A percentile compares a stretch with the other conserved stretches of the same genome.
phyloP scores from a whole-genome alignment of 2,113 vertebrate species.

The Lepisosteus oculatus region DNA sequence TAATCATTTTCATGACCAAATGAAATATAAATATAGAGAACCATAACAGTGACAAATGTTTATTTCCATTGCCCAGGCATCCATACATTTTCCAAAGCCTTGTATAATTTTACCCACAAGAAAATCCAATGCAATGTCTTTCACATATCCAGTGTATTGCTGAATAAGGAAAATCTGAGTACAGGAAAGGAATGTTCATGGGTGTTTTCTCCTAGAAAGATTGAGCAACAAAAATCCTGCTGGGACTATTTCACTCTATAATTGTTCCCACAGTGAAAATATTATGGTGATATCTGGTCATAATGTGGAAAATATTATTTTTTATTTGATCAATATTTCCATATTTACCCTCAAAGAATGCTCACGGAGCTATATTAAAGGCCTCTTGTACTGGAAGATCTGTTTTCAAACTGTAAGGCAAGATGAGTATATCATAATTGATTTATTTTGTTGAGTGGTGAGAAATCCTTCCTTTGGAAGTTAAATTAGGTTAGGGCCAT shows the following conservation, averaged over 20 bases:
- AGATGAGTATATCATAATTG: conserved; percentile 58
- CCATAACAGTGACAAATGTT: too few relatives aligned
- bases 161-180: conserved; percentile 36
- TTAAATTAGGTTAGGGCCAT: conserved; percentile 46
- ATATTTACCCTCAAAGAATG: conserved; percentile 35
- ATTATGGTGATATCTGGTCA: conserved; percentile 49
- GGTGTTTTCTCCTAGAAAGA: conserved; percentile 31
- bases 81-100: too few relatives aligned
- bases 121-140: too few relatives aligned
- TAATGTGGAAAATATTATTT: conserved; percentile 46
- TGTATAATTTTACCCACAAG: too few relatives aligned
- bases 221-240: conserved; percentile 36
- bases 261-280: conserved; percentile 36
- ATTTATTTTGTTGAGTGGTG: conserved; percentile 63
- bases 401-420: conserved; percentile 51
- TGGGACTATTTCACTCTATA: conserved; percentile 30
- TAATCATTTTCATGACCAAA: not conserved
- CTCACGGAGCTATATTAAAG: conserved; percentile 32
- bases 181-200: conserved; percentile 18
- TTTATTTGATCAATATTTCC: conserved; percentile 54
- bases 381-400: conserved; percentile 44
- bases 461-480: conserved; percentile 63
- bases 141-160: not conserved
- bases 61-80: too few relatives aligned
- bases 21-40: too few relatives aligned